These are phyloP conservation scores for Eumeta japonica DNA, from an alignment of 1,140 invertebrate species.

Conservation along the genomic window DNA sequence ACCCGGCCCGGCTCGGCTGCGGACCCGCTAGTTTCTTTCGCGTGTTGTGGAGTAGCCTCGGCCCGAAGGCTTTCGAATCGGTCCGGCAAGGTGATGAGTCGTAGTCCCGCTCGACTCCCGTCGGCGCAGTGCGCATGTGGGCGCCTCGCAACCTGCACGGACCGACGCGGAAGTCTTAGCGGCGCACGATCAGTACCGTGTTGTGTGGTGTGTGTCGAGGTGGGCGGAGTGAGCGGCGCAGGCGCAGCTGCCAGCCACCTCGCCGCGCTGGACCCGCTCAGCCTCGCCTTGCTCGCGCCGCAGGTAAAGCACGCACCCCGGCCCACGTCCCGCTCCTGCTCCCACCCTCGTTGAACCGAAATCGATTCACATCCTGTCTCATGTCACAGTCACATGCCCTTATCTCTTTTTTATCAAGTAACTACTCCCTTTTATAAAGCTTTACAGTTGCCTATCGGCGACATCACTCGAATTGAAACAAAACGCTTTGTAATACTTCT, in stretches of 20 bases:
- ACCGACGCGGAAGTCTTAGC: no score
- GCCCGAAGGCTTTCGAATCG: neutral
- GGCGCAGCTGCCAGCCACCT: constrained; percentile 48
- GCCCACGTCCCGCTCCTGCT: constrained; percentile 16
- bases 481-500: neutral
- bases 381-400: constrained; percentile 7
- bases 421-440: no score
- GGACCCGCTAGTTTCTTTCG: constrained; percentile 33
- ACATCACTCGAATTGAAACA: neutral
- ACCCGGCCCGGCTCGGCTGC: constrained; percentile 34
- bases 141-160: constrained; percentile 9
- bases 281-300: constrained; percentile 51
- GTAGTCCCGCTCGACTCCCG: neutral
- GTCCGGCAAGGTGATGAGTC: neutral
- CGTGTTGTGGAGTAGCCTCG: constrained; percentile 16
- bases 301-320: constrained; percentile 39
- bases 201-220: constrained; percentile 57
- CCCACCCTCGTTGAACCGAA: constrained; percentile 11
- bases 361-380: constrained; percentile 10
- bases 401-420: no score
- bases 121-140: no score
- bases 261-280: constrained; percentile 49
- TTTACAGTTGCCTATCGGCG: neutral
- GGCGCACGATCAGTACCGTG: constrained; percentile 51
- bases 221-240: constrained; percentile 51